Evolutionary conservation across 2,888 invertebrate species (phyloP).

Genomic region (Eilema depressum): DNA sequence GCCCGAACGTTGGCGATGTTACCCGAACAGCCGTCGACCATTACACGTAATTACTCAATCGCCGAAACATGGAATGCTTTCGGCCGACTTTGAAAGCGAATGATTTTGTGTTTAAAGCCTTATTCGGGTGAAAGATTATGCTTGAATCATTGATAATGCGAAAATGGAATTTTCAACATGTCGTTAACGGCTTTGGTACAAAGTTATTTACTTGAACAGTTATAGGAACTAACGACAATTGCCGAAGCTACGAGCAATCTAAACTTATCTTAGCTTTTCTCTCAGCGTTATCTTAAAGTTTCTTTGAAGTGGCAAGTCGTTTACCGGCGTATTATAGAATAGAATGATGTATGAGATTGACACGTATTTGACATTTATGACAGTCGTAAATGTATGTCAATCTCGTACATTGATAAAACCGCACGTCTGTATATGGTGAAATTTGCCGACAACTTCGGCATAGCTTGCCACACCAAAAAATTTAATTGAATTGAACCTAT

Average conservation of each 20-base stretch:
- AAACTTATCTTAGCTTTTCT: slow-evolving; percentile 1
- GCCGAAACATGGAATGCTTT: slow-evolving; percentile 66
- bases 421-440: no score
- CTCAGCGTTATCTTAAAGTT: not conserved
- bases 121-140: slow-evolving; percentile 49
- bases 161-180: slow-evolving; percentile 45
- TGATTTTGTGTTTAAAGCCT: slow-evolving; percentile 53
- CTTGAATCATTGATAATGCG: slow-evolving; percentile 56
- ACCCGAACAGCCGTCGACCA: slow-evolving; percentile 59
- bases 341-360: no score
- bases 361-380: no score
- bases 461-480: no score
- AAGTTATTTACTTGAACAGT: slow-evolving; percentile 33
- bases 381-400: no score
- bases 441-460: no score
- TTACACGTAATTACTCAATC: slow-evolving; percentile 78
- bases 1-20: slow-evolving; percentile 64
- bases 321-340: no score
- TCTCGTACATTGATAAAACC: no score
- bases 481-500: no score
- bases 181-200: slow-evolving; percentile 38
- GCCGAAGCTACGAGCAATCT: slow-evolving; percentile 18
- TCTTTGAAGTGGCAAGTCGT: no score
- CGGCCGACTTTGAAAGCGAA: slow-evolving; percentile 50
- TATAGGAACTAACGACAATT: slow-evolving; percentile 22